Evolutionary conservation across 2,888 invertebrate species (phyloP).

Genomic region (Morpho achilles): DNA sequence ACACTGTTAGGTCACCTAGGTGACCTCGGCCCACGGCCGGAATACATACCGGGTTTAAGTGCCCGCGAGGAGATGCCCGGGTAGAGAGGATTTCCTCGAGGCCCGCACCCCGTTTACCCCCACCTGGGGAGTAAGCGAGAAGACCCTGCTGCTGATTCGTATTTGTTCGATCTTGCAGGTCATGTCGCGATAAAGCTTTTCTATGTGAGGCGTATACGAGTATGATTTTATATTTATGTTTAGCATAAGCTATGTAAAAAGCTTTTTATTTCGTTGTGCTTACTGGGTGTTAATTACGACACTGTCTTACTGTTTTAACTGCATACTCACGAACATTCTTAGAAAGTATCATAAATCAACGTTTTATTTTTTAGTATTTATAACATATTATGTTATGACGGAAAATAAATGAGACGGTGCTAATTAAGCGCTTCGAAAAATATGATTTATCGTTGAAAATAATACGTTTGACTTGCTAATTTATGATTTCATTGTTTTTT

Average conservation of each 20-base stretch:
- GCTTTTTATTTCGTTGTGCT: background rate
- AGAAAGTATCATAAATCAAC: conserved; percentile 58
- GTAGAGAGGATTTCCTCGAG: too few species aligned
- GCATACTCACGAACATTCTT: conserved; percentile 36
- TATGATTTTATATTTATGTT: too few species aligned
- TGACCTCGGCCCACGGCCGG: too few species aligned
- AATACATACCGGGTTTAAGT: too few species aligned
- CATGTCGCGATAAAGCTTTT: too few species aligned
- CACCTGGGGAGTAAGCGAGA: too few species aligned
- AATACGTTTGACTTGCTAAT: conserved; percentile 25
- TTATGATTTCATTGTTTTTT: conserved; percentile 31
- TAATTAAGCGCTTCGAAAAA: conserved; percentile 58
- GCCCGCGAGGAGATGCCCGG: too few species aligned
- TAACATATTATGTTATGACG: conserved; percentile 47
- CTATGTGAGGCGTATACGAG: too few species aligned
- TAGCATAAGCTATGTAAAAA: background rate
- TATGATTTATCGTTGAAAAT: conserved; percentile 52
- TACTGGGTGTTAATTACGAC: background rate
- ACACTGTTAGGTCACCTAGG: too few species aligned
- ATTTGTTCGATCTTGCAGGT: too few species aligned
- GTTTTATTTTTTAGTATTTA: conserved; percentile 46
- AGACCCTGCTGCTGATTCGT: too few species aligned
- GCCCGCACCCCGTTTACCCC: too few species aligned
- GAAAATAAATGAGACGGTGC: conserved; percentile 48
- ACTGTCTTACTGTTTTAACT: background rate